phyloP scores from a whole-genome alignment of 2,797 vertebrate genomes.

The Aplochiton taeniatus region DNA sequence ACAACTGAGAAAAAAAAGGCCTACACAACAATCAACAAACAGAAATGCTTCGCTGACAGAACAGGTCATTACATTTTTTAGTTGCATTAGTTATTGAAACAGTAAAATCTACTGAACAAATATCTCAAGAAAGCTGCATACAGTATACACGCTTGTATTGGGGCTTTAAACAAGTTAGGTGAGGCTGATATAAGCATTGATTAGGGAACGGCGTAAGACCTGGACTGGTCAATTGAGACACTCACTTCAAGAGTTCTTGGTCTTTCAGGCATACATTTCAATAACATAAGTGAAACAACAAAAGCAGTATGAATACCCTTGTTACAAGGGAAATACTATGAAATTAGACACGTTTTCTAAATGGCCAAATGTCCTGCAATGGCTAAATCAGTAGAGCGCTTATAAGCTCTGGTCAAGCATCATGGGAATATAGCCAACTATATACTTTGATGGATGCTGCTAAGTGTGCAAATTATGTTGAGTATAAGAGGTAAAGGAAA shows the following conservation, averaged over 20 bases:
- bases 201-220: too few relatives aligned
- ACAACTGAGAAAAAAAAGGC: slow-evolving; percentile 50
- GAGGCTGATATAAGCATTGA: too few relatives aligned
- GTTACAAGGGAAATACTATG: slow-evolving; percentile 75
- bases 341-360: slow-evolving; percentile 23
- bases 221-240: too few relatives aligned
- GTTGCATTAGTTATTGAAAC: slow-evolving; percentile 46
- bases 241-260: too few relatives aligned
- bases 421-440: slow-evolving; percentile 54
- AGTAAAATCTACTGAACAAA: slow-evolving; percentile 44
- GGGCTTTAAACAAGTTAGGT: too few relatives aligned
- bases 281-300: background rate
- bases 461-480: slow-evolving; percentile 21
- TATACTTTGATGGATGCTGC: slow-evolving; percentile 33
- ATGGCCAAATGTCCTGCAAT: slow-evolving; percentile 77
- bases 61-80: slow-evolving; percentile 73
- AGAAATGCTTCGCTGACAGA: slow-evolving; percentile 68
- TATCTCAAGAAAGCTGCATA: slow-evolving; percentile 10
- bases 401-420: slow-evolving; percentile 56
- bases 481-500: too few relatives aligned
- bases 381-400: slow-evolving; percentile 64
- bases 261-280: too few relatives aligned
- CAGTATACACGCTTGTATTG: too few relatives aligned
- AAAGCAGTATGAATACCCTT: slow-evolving; percentile 58
- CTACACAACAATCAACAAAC: slow-evolving; percentile 31